Evolutionary conservation across 2,113 vertebrate genomes (phyloP).

Genomic region (Peromyscus maniculatus): DNA sequence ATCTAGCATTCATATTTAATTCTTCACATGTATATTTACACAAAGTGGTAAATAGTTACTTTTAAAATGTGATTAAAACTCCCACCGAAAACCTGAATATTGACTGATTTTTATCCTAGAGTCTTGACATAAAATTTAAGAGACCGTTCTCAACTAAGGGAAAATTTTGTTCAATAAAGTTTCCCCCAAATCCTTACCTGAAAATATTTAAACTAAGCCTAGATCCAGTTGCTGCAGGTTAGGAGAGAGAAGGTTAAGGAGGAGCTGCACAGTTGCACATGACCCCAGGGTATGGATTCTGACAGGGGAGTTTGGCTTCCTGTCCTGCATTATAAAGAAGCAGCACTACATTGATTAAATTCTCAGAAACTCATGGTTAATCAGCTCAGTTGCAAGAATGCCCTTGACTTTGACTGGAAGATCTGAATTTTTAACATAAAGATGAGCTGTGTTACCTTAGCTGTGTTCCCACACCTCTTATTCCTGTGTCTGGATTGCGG

Average conservation of each 20-base stretch:
- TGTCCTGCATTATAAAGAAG: background rate
- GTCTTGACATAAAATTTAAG: constrained; percentile 40
- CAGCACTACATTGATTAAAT: background rate
- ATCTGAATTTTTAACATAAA: background rate
- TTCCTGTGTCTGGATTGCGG: constrained; percentile 15
- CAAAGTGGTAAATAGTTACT: constrained; percentile 46
- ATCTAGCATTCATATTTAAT: constrained; percentile 59
- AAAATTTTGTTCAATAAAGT: constrained; percentile 41
- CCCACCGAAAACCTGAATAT: constrained; percentile 35
- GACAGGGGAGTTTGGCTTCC: background rate
- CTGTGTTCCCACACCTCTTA: background rate
- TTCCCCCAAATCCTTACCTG: background rate
- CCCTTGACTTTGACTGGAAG: constrained; percentile 37
- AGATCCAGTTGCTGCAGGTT: background rate
- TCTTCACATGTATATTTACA: constrained; percentile 54
- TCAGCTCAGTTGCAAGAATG: background rate
- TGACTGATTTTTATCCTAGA: background rate
- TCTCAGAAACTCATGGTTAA: background rate
- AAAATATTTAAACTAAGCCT: constrained; percentile 5
- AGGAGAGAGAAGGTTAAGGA: background rate
- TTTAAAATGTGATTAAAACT: constrained; percentile 49
- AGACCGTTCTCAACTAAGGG: background rate
- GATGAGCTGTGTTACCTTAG: background rate
- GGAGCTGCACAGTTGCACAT: background rate
- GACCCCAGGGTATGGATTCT: background rate